These are phyloP conservation scores for Listronotus oregonensis DNA, from an alignment of 1,140 invertebrate genomes.

Conservation along the genomic window DNA sequence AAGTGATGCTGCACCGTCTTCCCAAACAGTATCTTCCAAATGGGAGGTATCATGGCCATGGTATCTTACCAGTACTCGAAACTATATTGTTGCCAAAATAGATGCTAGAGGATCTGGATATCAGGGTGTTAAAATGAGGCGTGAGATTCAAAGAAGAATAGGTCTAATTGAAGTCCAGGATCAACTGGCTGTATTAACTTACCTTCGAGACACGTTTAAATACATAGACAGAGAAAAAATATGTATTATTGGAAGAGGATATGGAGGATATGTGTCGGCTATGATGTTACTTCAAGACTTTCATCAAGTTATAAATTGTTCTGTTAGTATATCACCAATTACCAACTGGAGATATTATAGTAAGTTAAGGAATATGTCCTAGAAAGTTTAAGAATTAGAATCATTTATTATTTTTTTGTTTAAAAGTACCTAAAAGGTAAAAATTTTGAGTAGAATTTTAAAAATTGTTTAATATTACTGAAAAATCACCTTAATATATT, in stretches of 20 bases:
- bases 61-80: conserved; percentile 75
- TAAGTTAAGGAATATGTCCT: no score
- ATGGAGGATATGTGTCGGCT: conserved; percentile 73
- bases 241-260: conserved; percentile 74
- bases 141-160: conserved; percentile 70
- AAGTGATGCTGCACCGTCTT: conserved; percentile 75
- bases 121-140: conserved; percentile 74
- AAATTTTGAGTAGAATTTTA: no score
- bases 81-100: conserved; percentile 78
- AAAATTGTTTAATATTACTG: no score
- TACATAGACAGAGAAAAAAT: conserved; percentile 75
- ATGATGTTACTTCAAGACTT: conserved; percentile 76
- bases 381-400: no score
- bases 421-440: no score
- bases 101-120: conserved; percentile 79
- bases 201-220: conserved; percentile 72
- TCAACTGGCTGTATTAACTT: conserved; percentile 81
- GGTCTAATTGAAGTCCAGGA: conserved; percentile 77
- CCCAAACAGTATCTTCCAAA: conserved; percentile 74
- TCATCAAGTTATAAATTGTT: conserved; percentile 75
- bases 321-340: conserved; percentile 80
- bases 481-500: no score
- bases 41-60: conserved; percentile 77
- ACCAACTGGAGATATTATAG: conserved; percentile 81
- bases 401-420: no score